Evolutionary conservation across 2,888 invertebrate genomes (phyloP).

Genomic region (Lutraria lutraria): DNA sequence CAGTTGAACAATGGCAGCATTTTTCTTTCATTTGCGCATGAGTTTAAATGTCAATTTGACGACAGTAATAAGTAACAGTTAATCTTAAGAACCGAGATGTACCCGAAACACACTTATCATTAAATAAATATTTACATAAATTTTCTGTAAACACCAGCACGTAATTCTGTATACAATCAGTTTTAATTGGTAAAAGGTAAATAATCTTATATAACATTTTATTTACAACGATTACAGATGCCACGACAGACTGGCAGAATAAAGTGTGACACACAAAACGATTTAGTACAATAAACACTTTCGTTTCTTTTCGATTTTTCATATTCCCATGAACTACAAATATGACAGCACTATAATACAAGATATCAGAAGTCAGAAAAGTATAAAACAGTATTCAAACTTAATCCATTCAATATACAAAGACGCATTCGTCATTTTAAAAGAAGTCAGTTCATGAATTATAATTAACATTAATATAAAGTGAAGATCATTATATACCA

Average conservation of each 20-base stretch:
- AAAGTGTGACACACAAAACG: not conserved
- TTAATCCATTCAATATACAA: too few species aligned
- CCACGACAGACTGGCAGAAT: not conserved
- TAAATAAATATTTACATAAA: constrained; percentile 12
- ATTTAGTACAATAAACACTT: not conserved
- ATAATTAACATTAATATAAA: too few species aligned
- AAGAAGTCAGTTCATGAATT: too few species aligned
- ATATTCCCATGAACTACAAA: not conserved
- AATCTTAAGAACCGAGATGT: not conserved
- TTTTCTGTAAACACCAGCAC: not conserved
- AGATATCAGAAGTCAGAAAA: not conserved
- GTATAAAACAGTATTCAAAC: too few species aligned
- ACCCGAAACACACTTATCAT: not conserved
- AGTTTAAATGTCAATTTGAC: not conserved
- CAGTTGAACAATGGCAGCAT: not conserved
- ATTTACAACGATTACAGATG: not conserved
- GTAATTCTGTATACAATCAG: not conserved
- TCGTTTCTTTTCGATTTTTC: not conserved
- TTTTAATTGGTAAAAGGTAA: constrained; percentile 1
- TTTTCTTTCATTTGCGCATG: not conserved
- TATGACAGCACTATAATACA: not conserved
- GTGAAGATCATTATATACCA: not conserved
- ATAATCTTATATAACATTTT: not conserved
- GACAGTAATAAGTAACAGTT: not conserved
- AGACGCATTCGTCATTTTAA: too few species aligned